Conservation (phyloP, 2,113 vertebrate species). For the Sceloporus undulatus region DNA sequence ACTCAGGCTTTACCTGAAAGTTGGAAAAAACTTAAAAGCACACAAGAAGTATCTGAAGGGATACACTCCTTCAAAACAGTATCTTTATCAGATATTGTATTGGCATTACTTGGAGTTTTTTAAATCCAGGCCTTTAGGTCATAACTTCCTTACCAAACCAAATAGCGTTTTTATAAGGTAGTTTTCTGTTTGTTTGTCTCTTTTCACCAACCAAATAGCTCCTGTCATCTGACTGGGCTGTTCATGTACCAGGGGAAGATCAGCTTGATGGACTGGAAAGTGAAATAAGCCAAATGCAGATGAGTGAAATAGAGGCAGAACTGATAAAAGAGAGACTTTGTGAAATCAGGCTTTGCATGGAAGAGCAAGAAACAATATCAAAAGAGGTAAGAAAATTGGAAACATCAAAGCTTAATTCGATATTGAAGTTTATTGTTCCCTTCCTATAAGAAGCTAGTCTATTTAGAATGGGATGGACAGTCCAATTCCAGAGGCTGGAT, state of each 20-base stretch:
- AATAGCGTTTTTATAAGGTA: slow-evolving; percentile 9
- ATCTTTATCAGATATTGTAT: background rate
- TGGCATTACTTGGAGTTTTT: background rate
- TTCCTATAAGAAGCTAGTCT: background rate
- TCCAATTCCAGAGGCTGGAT: background rate
- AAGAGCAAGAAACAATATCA: slow-evolving; percentile 63
- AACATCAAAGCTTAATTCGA: background rate
- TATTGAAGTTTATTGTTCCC: background rate
- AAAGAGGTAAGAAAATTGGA: slow-evolving; percentile 61
- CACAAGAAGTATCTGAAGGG: background rate
- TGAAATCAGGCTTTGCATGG: slow-evolving; percentile 71
- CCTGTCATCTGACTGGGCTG: slow-evolving; percentile 69
- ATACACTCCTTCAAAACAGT: background rate
- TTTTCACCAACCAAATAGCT: slow-evolving; percentile 52
- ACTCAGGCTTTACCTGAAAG: too few species aligned
- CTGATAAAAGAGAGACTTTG: slow-evolving; percentile 80
- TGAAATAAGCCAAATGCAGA: slow-evolving; percentile 40
- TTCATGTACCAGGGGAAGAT: slow-evolving; percentile 70
- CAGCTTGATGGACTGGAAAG: slow-evolving; percentile 57
- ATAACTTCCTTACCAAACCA: background rate
- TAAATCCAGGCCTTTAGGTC: background rate
- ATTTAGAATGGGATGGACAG: background rate
- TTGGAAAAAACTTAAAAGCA: too few species aligned
- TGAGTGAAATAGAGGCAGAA: slow-evolving; percentile 68
- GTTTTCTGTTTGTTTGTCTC: background rate